Evolutionary conservation across 2,888 invertebrate genomes (phyloP).

Genomic region (Cryptocheilus praepositus): DNA sequence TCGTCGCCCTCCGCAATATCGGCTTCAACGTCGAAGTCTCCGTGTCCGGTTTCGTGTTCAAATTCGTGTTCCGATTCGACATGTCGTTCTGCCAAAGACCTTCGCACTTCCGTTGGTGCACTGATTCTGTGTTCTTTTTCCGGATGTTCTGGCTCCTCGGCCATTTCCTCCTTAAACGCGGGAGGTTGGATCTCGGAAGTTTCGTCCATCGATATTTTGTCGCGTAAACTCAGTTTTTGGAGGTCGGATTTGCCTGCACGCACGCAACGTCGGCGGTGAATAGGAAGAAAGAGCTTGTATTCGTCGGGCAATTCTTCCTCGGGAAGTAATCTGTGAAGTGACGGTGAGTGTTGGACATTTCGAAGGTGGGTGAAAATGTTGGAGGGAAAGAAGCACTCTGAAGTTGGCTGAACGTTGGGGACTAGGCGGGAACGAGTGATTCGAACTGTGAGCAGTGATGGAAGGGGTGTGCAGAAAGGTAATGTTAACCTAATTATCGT

Average conservation of each 20-base stretch:
- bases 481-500: too few relatives aligned
- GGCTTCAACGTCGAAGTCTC: too few relatives aligned
- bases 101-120: too few relatives aligned
- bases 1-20: too few relatives aligned
- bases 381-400: too few relatives aligned
- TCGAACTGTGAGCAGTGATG: too few relatives aligned
- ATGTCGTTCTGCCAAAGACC: neutral
- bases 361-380: too few relatives aligned
- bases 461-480: too few relatives aligned
- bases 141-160: constrained; percentile 1
- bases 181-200: constrained; percentile 5
- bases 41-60: neutral
- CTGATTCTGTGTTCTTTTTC: too few relatives aligned
- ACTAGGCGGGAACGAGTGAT: too few relatives aligned
- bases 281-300: constrained; percentile 95
- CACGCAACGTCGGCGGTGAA: constrained; percentile 76
- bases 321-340: constrained; percentile 86
- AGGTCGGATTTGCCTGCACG: constrained; percentile 20
- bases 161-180: constrained; percentile 29
- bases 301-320: constrained; percentile 97
- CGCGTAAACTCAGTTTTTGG: constrained; percentile 2
- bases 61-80: neutral
- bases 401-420: too few relatives aligned
- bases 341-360: too few relatives aligned
- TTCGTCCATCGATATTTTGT: constrained; percentile 16